Evolutionary conservation across 2,113 vertebrate genomes (phyloP).

Genomic region (Syrrhaptes paradoxus): DNA sequence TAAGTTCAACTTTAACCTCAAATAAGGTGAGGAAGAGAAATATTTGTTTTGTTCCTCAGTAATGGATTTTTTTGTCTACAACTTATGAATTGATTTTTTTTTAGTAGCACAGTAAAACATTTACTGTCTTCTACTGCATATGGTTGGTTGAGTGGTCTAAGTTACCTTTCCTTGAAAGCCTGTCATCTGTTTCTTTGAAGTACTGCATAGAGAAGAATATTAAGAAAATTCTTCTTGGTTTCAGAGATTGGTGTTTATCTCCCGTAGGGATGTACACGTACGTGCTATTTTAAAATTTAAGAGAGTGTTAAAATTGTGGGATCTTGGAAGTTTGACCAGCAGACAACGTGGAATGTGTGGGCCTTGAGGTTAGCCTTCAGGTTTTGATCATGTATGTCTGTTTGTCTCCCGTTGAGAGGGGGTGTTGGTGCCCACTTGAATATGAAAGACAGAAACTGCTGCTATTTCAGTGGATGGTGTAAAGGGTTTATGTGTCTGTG

Average conservation of each 20-base stretch:
- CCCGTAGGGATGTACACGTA: fast-evolving
- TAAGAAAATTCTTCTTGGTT: not conserved
- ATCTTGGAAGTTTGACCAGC: not conserved
- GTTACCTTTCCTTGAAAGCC: not conserved
- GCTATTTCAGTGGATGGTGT: not conserved
- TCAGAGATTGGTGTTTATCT: not conserved
- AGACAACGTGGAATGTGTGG: not conserved
- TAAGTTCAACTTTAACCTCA: not conserved
- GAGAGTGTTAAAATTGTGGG: not conserved
- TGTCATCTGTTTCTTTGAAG: not conserved
- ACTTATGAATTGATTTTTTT: not conserved
- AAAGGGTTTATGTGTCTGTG: not conserved
- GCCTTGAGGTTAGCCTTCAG: not conserved
- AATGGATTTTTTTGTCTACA: not conserved
- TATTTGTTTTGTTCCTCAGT: not conserved
- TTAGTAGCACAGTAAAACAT: not conserved
- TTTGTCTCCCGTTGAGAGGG: not conserved
- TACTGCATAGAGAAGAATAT: not conserved
- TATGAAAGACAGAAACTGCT: not conserved
- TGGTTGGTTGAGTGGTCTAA: not conserved
- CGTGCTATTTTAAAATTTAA: not conserved
- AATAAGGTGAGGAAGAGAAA: not conserved
- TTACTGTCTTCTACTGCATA: not conserved
- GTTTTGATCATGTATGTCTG: fast-evolving
- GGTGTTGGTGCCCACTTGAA: not conserved